Evolutionary conservation across 2,888 invertebrate species (phyloP).

Genomic region (Lycaena phlaeas): DNA sequence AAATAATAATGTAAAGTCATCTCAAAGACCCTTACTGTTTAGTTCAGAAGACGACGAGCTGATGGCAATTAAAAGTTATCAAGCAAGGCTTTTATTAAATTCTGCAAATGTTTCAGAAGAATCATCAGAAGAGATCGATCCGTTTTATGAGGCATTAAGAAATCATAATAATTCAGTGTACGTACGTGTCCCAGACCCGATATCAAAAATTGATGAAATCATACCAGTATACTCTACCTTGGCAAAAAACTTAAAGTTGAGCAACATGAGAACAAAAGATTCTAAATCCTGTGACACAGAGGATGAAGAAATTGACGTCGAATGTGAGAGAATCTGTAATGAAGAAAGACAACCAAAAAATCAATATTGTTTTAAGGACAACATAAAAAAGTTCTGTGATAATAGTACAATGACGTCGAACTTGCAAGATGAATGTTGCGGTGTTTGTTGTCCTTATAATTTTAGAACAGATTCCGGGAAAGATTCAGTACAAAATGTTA

Average conservation of each 20-base stretch:
- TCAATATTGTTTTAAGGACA: conserved; percentile 27
- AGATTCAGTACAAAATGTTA: not conserved
- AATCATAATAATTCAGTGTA: conserved; percentile 22
- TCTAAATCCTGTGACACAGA: too few relatives aligned
- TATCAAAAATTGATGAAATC: not conserved
- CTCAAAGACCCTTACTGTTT: conserved; percentile 20
- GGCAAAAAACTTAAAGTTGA: conserved; percentile 29
- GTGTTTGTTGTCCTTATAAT: conserved; percentile 10
- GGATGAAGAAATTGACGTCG: too few relatives aligned
- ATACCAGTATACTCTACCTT: conserved; percentile 27
- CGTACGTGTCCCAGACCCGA: conserved; percentile 11
- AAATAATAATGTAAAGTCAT: too few relatives aligned
- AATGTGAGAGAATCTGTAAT: not conserved
- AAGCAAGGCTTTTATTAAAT: conserved; percentile 26
- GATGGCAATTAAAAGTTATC: conserved; percentile 26
- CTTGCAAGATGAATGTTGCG: conserved; percentile 34
- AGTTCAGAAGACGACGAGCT: conserved; percentile 25
- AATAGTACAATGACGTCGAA: conserved; percentile 41
- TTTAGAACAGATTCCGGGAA: not conserved
- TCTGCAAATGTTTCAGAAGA: conserved; percentile 20
- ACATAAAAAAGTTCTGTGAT: conserved; percentile 40
- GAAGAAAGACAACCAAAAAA: not conserved
- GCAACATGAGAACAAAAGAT: too few relatives aligned
- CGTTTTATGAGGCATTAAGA: conserved; percentile 26
- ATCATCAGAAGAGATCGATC: conserved; percentile 28